Evolutionary conservation across 1,140 invertebrate genomes (phyloP), one percentile per base, ranked within the genome.

Genomic region (silkworm (Bombyx mori)): DNA sequence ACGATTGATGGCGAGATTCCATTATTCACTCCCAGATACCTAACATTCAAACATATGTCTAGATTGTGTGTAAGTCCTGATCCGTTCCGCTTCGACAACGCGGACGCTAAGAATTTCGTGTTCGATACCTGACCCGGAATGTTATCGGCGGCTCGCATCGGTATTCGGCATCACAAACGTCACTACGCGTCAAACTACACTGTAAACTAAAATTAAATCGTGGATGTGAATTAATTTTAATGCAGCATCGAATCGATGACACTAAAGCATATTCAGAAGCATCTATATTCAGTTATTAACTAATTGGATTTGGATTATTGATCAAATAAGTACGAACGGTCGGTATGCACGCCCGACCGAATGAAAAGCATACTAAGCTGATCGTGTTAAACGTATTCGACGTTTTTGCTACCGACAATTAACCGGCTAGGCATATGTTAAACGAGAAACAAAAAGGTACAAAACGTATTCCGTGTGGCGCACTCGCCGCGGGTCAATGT

Each of bases 51-150:
- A 70, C 68, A 66, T 71, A 77, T 64, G 74, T 73, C 68, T 68
- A 68, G 67, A 73, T 65, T 51, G 65, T 71, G 72, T 70, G 69
- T 60, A 66, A 61, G 62, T 73, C 60, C 70, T 62, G 70, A 71
- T 81, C 77, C 75, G 77, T 72, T 73, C 68, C 57, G 73, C 62
- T 61, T 73, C 71, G 68, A 71, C 69, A 73, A 71, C 73, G 75
- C 75, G 73, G 72, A 75, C 73, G 76, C 75, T 76, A 75, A 78
- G 82, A 80, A 86, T 82, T 82, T 77, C 81, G 68, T 77, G 78
- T 76, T 77, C 75, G 74, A 73, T 76, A 72, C 75, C 75, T 71
- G 72, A 73, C 68, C 69, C 69, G 81, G 83, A 80, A 82, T 84
- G 81, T 84, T 84, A 84, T 86, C 81, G 65, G 73, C 69, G 69